A percentile compares a stretch with the other conserved stretches of the same genome.
Conservation (phyloP, 2,888 invertebrate genomes). For the Octonoba sinensis region DNA sequence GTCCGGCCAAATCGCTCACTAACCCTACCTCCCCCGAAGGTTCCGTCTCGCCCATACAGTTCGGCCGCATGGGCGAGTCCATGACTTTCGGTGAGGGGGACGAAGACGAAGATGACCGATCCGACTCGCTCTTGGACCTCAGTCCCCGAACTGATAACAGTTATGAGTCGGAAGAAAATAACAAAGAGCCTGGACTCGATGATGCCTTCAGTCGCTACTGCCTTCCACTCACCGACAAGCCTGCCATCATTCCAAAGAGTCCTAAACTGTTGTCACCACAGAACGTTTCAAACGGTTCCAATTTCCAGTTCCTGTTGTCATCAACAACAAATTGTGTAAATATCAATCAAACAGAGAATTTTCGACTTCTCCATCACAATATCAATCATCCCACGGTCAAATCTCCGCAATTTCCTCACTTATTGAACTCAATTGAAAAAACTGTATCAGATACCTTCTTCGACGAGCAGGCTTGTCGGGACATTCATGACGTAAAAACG, state of each 20-base stretch:
- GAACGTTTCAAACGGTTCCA: not conserved
- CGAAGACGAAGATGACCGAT: constrained; percentile 28
- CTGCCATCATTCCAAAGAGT: constrained; percentile 9
- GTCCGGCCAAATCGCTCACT: constrained; percentile 50
- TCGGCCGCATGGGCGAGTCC: not conserved
- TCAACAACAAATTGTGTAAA: constrained; percentile 11
- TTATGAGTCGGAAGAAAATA: constrained; percentile 37
- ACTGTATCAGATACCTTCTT: not conserved
- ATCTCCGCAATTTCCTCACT: constrained; percentile 11
- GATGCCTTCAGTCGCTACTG: constrained; percentile 14
- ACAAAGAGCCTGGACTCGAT: constrained; percentile 13
- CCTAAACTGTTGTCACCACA: not conserved
- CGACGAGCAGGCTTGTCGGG: constrained; percentile 42
- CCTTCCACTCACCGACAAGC: not conserved
- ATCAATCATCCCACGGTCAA: not conserved
- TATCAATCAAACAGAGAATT: not conserved
- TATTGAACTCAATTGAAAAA: not conserved
- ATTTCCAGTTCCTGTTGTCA: constrained; percentile 45
- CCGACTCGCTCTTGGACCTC: constrained; percentile 51
- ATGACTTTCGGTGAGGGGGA: constrained; percentile 6
- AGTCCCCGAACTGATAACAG: constrained; percentile 47
- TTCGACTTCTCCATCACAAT: constrained; percentile 1
- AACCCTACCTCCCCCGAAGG: constrained; percentile 27
- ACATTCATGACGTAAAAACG: not conserved
- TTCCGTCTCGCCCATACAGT: constrained; percentile 49